Evolutionary conservation across 2,888 invertebrate species (phyloP).

Genomic region (Meandrusa payeni): DNA sequence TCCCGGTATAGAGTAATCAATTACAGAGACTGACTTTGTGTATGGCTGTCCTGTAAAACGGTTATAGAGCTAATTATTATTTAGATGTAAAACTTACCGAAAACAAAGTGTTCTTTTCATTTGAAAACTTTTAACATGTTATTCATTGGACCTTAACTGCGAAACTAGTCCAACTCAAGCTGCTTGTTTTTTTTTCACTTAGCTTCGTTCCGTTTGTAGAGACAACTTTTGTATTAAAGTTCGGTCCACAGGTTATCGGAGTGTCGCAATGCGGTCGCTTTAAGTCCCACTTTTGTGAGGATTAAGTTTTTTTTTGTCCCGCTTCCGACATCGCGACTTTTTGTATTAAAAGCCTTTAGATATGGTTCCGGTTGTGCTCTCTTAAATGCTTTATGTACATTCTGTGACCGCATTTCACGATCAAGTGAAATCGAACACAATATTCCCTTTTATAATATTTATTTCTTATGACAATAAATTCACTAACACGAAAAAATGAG

Average conservation of each 20-base stretch:
- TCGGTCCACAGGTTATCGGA: slow-evolving; percentile 28
- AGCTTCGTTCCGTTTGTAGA: slow-evolving; percentile 21
- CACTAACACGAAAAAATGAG: too few species aligned
- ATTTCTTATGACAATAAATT: too few species aligned
- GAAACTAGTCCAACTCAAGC: slow-evolving; percentile 8
- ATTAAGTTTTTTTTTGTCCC: slow-evolving; percentile 29
- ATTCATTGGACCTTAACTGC: slow-evolving; percentile 8
- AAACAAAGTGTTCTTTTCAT: too few species aligned
- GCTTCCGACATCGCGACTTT: slow-evolving; percentile 21
- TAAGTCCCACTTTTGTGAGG: slow-evolving; percentile 29
- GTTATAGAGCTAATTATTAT: too few species aligned
- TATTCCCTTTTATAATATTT: too few species aligned
- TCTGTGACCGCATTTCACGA: slow-evolving; percentile 15
- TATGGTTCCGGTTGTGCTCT: slow-evolving; percentile 21
- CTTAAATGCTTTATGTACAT: slow-evolving; percentile 22
- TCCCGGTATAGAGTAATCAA: too few species aligned
- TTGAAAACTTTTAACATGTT: neutral
- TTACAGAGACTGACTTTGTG: too few species aligned
- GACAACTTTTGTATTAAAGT: slow-evolving; percentile 28
- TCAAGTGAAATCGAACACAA: slow-evolving; percentile 9
- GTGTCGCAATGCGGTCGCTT: slow-evolving; percentile 30
- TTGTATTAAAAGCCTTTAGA: slow-evolving; percentile 25
- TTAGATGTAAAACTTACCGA: too few species aligned
- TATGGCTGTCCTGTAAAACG: too few species aligned
- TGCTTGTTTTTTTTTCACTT: slow-evolving; percentile 21